Evolutionary conservation across 23 tunicate species (phyloP).

Genomic region (Ascidia mentula): DNA sequence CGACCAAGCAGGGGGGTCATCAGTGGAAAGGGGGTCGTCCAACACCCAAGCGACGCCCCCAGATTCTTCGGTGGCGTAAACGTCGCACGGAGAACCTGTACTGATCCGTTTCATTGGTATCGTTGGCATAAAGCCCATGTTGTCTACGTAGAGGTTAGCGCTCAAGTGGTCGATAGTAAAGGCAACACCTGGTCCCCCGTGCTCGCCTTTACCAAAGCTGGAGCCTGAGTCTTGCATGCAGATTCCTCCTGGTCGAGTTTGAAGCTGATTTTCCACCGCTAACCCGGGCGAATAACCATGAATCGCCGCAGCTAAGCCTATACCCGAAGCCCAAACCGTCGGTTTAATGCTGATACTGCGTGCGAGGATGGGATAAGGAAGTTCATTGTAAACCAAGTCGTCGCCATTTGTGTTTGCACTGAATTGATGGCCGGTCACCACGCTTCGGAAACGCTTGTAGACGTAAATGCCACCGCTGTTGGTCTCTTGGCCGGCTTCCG

Average conservation of each 20-base stretch:
- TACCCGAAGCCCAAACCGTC: not conserved
- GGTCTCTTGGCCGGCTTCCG: slow-evolving; percentile 7
- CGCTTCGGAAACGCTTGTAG: slow-evolving; percentile 16
- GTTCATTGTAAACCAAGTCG: not conserved
- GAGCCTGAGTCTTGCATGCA: not conserved
- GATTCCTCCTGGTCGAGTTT: slow-evolving; percentile 10
- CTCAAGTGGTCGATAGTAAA: slow-evolving; percentile 11
- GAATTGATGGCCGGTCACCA: slow-evolving; percentile 3
- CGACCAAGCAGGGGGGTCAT: slow-evolving; percentile 22
- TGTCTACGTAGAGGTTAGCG: slow-evolving; percentile 3
- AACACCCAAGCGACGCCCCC: slow-evolving; percentile 27
- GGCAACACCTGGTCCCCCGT: slow-evolving; percentile 22
- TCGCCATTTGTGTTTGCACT: not conserved
- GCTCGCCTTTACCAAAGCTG: not conserved
- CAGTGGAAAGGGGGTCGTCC: slow-evolving; percentile 15
- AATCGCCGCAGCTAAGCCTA: slow-evolving; percentile 13
- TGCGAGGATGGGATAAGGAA: slow-evolving; percentile 29
- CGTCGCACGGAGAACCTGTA: slow-evolving; percentile 15
- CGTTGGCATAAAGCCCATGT: slow-evolving; percentile 20
- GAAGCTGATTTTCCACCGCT: not conserved
- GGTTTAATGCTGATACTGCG: slow-evolving; percentile 17
- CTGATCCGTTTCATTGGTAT: not conserved
- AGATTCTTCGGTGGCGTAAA: not conserved
- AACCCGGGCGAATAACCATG: slow-evolving; percentile 19
- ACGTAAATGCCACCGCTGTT: slow-evolving; percentile 28